Evolutionary conservation across 1,140 invertebrate species (phyloP).

Genomic region (Scaptomyza pallida): DNA sequence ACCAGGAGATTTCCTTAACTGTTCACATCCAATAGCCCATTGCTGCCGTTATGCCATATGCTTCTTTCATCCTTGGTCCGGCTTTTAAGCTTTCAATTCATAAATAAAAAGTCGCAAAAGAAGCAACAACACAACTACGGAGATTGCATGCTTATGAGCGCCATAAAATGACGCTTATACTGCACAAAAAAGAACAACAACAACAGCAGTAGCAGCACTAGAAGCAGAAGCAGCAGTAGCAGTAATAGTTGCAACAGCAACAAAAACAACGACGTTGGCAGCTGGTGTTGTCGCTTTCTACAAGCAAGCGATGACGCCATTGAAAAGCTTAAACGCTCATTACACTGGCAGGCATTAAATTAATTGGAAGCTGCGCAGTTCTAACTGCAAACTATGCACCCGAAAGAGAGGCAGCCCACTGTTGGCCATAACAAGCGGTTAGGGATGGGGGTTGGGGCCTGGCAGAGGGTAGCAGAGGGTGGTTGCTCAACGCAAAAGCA

Average conservation of each 20-base stretch:
- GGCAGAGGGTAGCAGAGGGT: conserved; percentile 7
- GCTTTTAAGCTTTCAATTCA: conserved; percentile 46
- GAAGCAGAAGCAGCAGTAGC: background rate
- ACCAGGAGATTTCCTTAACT: conserved; percentile 15
- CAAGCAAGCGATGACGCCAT: conserved; percentile 46
- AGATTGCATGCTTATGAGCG: conserved; percentile 49
- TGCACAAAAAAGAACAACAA: conserved; percentile 4
- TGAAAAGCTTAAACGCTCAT: conserved; percentile 76
- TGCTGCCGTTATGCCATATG: conserved; percentile 16
- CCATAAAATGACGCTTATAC: conserved; percentile 41
- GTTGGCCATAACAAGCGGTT: conserved; percentile 35
- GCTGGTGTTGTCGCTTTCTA: conserved; percentile 34
- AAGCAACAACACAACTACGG: conserved; percentile 8
- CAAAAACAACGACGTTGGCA: conserved; percentile 8
- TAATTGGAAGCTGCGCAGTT: conserved; percentile 73
- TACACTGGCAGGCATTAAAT: conserved; percentile 78
- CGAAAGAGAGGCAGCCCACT: conserved; percentile 25
- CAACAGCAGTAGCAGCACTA: conserved; percentile 2
- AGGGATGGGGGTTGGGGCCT: background rate
- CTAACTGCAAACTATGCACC: conserved; percentile 43
- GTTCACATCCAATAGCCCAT: conserved; percentile 17
- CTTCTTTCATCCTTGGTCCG: conserved; percentile 12
- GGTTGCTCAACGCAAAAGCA: conserved; percentile 24
- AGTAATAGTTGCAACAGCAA: background rate
- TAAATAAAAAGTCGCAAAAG: conserved; percentile 30